phyloP scores from a whole-genome alignment of 92 coral and sea anemone species.

The Pocillopora grandis region DNA sequence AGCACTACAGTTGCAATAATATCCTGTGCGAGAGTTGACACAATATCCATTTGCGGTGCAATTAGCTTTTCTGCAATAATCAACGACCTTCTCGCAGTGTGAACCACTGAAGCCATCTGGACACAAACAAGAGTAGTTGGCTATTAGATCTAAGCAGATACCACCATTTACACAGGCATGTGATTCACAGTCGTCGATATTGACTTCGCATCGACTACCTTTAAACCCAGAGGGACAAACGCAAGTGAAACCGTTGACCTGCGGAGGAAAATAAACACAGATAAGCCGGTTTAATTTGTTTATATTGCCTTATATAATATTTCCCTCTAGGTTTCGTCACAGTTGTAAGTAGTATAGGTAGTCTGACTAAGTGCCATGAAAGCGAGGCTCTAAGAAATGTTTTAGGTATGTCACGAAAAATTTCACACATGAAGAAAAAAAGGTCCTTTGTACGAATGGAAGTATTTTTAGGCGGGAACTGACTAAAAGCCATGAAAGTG shows the following conservation, averaged over 20 bases:
- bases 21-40: slow-evolving; percentile 30
- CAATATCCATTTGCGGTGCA: slow-evolving; percentile 41
- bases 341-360: no score
- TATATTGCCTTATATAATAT: background rate
- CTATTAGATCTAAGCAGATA: slow-evolving; percentile 42
- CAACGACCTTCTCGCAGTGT: slow-evolving; percentile 23
- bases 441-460: no score
- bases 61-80: slow-evolving; percentile 34
- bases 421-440: no score
- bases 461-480: no score
- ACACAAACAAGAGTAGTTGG: slow-evolving; percentile 54
- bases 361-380: no score
- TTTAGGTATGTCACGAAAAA: no score
- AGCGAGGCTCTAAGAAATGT: no score
- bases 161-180: slow-evolving; percentile 51
- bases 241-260: slow-evolving; percentile 35
- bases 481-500: no score
- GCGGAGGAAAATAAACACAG: background rate
- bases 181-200: slow-evolving; percentile 50
- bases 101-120: slow-evolving; percentile 43
- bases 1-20: slow-evolving; percentile 38
- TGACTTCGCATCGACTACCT: slow-evolving; percentile 45
- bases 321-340: background rate
- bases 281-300: background rate
- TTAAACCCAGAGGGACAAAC: slow-evolving; percentile 16